Evolutionary conservation across 2,797 vertebrate genomes (phyloP), one percentile per base, ranked within the genome.

Genomic region (Sardinella longiceps): DNA sequence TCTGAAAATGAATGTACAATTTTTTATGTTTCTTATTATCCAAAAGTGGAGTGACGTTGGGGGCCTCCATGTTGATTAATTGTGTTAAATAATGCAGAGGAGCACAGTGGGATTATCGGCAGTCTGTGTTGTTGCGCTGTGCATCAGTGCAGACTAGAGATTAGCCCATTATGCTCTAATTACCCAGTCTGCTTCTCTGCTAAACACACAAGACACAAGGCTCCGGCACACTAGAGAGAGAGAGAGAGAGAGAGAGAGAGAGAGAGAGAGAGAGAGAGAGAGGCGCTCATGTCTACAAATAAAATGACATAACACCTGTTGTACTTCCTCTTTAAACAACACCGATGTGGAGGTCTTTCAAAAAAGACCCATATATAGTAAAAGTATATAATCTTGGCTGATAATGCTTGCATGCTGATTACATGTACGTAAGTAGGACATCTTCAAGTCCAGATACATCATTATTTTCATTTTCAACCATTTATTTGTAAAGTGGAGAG

Each of bases 71-170:
- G 82, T 81, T 89, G 85, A 89, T 91, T 89, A 86, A 88, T 86
- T 86, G 84, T 89, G 87, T 87, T 90, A 85, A 90, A 88, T 91
- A 91, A 91, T 89, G 84, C 86, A 91, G 18, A 81, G 58, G 81
- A 66, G 84, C 82, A 82, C 81, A n/a, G 63, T 77, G 85, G 84
- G 84, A 85, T 84, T 82, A 87, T 86, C 46, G 66, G 81, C 58
- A 33, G 77, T 53, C 86, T 84, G 60, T 84, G 80, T 48, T 58
- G 80, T 37, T 58, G 85, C 83, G 84, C 84, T 85, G 84, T 87
- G 85, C 37, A 88, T 81, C 83, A 77, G 70, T 46, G 70, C 37
- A 66, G 53, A 87, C 82, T 83, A 28, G 56, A 87, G 85, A 90
- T 89, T 88, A 84, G 58, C 60, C 53, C 46, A 85, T 88, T 87